A percentile compares a stretch with the other conserved stretches of the same genome.
Evolutionary conservation across 2,797 vertebrate genomes (phyloP).

Genomic region (Octomys mimax): DNA sequence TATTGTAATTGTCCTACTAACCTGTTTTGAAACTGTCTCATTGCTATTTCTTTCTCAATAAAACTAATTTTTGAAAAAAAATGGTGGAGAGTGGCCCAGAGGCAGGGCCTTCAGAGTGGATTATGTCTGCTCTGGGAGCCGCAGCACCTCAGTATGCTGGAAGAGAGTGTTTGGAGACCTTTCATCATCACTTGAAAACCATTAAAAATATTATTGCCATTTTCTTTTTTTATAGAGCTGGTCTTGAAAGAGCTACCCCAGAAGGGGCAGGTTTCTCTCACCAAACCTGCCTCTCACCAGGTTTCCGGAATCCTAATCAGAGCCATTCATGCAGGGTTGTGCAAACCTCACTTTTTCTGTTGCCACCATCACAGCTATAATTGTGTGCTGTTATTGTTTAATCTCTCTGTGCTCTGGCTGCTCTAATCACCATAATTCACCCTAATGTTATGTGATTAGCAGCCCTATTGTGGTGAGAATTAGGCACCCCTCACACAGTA

Average conservation of each 20-base stretch:
- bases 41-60: no score
- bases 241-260: conserved; percentile 42
- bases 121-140: neutral
- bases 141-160: neutral
- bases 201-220: conserved; percentile 7
- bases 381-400: conserved; percentile 18
- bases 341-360: conserved; percentile 15
- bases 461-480: conserved; percentile 63
- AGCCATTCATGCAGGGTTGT: neutral
- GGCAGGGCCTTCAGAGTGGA: neutral
- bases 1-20: no score
- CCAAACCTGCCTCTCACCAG: neutral
- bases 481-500: conserved; percentile 31
- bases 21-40: no score
- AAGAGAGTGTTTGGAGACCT: neutral
- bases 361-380: neutral
- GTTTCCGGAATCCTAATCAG: conserved; percentile 51
- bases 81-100: neutral
- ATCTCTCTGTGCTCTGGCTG: neutral
- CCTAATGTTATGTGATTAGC: conserved; percentile 69
- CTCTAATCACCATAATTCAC: conserved; percentile 69
- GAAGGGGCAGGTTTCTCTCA: conserved; percentile 31
- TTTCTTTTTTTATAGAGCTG: neutral
- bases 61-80: no score
- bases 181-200: neutral